Base-by-base conservation (phyloP, 2,888 invertebrate genomes). In the Osmoderma eremita region DNA sequence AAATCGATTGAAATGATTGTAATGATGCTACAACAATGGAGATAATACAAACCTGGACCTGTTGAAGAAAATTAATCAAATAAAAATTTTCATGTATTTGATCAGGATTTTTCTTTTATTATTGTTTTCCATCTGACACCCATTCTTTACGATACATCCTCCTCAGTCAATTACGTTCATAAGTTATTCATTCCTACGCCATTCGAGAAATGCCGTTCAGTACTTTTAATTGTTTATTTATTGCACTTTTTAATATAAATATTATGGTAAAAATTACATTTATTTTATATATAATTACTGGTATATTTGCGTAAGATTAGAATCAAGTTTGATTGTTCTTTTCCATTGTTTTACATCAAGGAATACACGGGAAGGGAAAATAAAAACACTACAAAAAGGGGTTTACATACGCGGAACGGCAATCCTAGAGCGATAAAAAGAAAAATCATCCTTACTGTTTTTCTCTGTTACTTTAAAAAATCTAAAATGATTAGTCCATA, bases 121-220 rank as follows among this genome's bases (percentile, higher is more conserved):
- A 30, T 30, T 30, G 30, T 30, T 30, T 30, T 30, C 30, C 10
- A 30, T 8, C 30, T 6, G 30, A 30, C 30, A 30, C 30, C 30
- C 5, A 8, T 6, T 10, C 10, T 30, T 30, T 30, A 30, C 10
- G 10, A 30, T 30, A 30, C 30, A 62, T 74, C 70, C 74, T 69
- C 74, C 75, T 75, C 76, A 77, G 77, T 77, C 75, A 75, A 53
- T 53, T 72, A 72, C 71, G 72, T 71, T 72, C 64, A 66, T 30
- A 4, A 72, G 73, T 68, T 70, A 71, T 30, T n/a, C n/a, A n/a
- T n/a, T 30, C 6, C 6, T 10, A 30, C 5, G 3, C 5, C 3
- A 5, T 24, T 42, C 70, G 67, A 70, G 71, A 72, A 74, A 70
- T 73, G 71, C 70, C 72, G 71, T 69, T 63, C 38, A 36, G 24